Percentiles rank a stretch among this genome's conserved stretches.
Conservation (phyloP, 2,888 invertebrate genomes). For the Drosophila greeni region DNA sequence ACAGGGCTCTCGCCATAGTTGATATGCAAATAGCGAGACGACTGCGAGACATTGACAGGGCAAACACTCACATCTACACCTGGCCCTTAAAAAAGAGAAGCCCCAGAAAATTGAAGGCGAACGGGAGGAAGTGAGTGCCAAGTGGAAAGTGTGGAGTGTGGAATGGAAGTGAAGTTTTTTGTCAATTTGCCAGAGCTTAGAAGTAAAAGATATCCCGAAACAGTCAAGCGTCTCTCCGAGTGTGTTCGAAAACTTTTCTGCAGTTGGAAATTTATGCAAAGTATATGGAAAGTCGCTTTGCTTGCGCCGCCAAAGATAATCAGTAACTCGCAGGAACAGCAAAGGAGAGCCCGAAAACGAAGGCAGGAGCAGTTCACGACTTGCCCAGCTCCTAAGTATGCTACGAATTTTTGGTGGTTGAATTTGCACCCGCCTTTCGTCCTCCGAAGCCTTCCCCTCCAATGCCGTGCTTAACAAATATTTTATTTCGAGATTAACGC, state of each 20-base stretch:
- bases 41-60: conserved; percentile 55
- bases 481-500: conserved; percentile 71
- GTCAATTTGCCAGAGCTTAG: conserved; percentile 72
- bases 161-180: conserved; percentile 53
- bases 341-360: background rate
- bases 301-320: conserved; percentile 58
- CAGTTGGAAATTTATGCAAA: conserved; percentile 66
- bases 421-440: conserved; percentile 34
- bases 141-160: conserved; percentile 10
- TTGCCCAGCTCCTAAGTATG: conserved; percentile 56
- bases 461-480: conserved; percentile 56
- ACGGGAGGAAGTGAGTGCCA: conserved; percentile 5
- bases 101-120: conserved; percentile 59
- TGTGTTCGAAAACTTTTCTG: conserved; percentile 44
- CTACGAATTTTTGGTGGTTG: conserved; percentile 61
- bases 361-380: conserved; percentile 22
- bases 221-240: conserved; percentile 15
- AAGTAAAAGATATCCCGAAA: conserved; percentile 62
- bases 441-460: conserved; percentile 10
- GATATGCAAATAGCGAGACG: conserved; percentile 68
- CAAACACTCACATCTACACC: conserved; percentile 31
- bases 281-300: conserved; percentile 65
- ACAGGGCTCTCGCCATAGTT: conserved; percentile 56
- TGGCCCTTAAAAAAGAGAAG: conserved; percentile 60
- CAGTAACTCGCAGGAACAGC: conserved; percentile 40